A percentile compares a stretch with the other conserved stretches of the same genome.
Evolutionary conservation across 1,140 invertebrate genomes (phyloP).

Genomic region (Zaprionus kolodkinae): DNA sequence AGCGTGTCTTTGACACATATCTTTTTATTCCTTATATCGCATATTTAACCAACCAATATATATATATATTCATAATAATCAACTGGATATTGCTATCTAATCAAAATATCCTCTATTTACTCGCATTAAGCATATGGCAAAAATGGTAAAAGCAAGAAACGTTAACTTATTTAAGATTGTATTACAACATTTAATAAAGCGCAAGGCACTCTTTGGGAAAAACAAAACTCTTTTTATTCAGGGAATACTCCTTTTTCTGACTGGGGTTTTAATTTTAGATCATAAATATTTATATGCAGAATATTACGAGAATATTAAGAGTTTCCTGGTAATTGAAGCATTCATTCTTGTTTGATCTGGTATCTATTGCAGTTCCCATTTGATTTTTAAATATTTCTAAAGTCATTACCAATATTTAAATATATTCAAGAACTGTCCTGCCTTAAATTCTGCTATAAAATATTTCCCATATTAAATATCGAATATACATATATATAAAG

Average conservation of each 20-base stretch:
- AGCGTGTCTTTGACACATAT: neutral
- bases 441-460: slow-evolving; percentile 5
- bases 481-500: neutral
- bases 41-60: slow-evolving; percentile 18
- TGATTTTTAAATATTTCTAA: too few species aligned
- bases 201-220: slow-evolving; percentile 57
- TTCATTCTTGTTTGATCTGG: too few species aligned
- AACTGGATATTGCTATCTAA: slow-evolving; percentile 12
- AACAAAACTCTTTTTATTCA: neutral
- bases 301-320: too few species aligned
- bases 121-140: slow-evolving; percentile 38
- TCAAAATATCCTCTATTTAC: slow-evolving; percentile 45
- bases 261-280: too few species aligned
- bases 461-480: neutral
- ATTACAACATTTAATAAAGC: slow-evolving; percentile 59
- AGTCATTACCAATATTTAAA: too few species aligned
- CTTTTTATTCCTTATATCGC: neutral
- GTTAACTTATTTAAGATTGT: slow-evolving; percentile 51
- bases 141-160: slow-evolving; percentile 67
- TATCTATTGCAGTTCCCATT: too few species aligned
- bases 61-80: too few species aligned
- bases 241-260: too few species aligned
- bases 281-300: too few species aligned
- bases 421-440: neutral
- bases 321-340: too few species aligned